Base-by-base conservation (phyloP, 2,888 invertebrate species). In the Beris morrisii region DNA sequence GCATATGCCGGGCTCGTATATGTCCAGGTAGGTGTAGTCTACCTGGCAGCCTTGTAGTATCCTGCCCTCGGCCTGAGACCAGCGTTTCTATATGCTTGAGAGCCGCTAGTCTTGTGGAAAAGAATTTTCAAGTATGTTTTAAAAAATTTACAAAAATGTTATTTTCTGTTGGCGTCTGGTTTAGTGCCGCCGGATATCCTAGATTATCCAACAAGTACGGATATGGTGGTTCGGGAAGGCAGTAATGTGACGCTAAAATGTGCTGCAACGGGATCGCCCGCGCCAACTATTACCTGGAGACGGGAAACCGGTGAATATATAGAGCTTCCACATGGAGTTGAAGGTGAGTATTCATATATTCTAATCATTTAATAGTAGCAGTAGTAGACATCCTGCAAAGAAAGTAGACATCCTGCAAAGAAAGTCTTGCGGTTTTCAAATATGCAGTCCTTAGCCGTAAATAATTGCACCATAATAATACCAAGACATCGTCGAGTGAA, bases 181-280 rank as follows among this genome's bases (percentile, higher is more conserved):
- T 61, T 61, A 92, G 93, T 93, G 71, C 92, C 93, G 68, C 93
- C 93, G 66, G 92, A 93, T 79, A 92, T 93, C 78, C 82, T 92
- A 77, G 93, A 93, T 82, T 88, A 91, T 74, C 88, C 91, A 69
- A 92, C 92, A 64, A 92, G 91, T 77, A 87, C 91, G 28, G 93
- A 93, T 80, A 91, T 92, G 87, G 91, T 91, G 56, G 92, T 91
- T 59, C 84, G 90, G 73, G 95, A 96, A 82, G 94, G 93, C 50
- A 89, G 90, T 69, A 90, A 93, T 73, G 90, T 95, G 74, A 92
- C 92, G 75, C 84, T 96, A 69, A 87, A 88, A 72, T 95, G 95
- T 79, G 91, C 92, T 64, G 95, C 94, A 63, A 91, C 89, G 56
- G 93, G 95, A 69, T 91, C 92, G 61, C 95, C 95, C 31, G 85